A percentile compares a stretch with the other conserved stretches of the same genome.
Evolutionary conservation across 1,140 invertebrate species (phyloP).

Genomic region (Leptinotarsa texana): DNA sequence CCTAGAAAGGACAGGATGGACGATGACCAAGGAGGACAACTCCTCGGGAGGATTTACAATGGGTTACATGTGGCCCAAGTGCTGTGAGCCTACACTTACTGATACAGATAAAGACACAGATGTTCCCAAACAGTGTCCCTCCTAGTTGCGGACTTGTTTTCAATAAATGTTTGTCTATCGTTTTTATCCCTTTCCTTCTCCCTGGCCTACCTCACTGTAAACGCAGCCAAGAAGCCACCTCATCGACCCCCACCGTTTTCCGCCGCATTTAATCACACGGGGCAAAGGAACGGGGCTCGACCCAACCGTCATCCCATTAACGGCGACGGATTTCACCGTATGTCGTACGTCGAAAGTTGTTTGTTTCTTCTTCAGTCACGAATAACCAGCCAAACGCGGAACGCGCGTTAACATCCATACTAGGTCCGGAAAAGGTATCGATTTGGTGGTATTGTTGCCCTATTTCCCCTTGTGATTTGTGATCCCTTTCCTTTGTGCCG

Average conservation of each 20-base stretch:
- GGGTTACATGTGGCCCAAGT: too few relatives aligned
- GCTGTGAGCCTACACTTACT: too few relatives aligned
- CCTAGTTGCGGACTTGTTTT: too few relatives aligned
- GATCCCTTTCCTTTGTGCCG: background rate
- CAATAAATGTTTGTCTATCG: too few relatives aligned
- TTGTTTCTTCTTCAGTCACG: slow-evolving; percentile 2
- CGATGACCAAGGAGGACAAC: too few relatives aligned
- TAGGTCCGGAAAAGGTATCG: background rate
- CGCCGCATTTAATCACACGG: slow-evolving; percentile 7
- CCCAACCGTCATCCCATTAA: slow-evolving; percentile 5
- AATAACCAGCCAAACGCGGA: background rate
- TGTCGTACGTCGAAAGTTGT: background rate
- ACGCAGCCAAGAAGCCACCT: slow-evolving; percentile 2
- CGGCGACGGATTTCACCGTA: background rate
- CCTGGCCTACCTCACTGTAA: background rate
- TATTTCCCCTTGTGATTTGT: background rate
- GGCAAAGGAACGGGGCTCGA: background rate
- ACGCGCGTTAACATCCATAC: background rate
- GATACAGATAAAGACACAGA: too few relatives aligned
- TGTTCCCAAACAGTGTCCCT: too few relatives aligned
- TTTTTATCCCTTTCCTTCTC: background rate
- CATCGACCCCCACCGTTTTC: background rate
- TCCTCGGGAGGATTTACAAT: too few relatives aligned
- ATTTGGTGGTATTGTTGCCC: background rate
- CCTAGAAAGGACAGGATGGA: too few relatives aligned